These are phyloP conservation scores for Drymodes brunneopygia DNA, from an alignment of 2,113 vertebrate genomes.

Conservation along the genomic window DNA sequence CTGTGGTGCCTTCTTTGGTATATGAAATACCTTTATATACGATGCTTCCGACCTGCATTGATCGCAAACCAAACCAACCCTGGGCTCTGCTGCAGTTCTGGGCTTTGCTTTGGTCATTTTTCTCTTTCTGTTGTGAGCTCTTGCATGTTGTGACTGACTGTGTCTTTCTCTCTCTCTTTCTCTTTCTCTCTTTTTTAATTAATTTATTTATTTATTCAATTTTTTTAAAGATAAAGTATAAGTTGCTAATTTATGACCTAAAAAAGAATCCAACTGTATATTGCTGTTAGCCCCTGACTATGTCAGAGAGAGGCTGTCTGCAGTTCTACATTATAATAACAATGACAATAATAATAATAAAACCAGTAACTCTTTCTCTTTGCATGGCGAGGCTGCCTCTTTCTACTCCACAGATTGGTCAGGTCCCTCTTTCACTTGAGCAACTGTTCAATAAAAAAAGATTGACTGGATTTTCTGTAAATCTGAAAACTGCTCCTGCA, in stretches of 20 bases:
- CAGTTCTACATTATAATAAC: neutral
- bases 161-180: neutral
- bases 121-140: neutral
- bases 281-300: constrained; percentile 29
- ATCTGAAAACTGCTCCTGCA: neutral
- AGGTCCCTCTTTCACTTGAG: constrained; percentile 3
- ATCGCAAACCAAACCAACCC: constrained; percentile 52
- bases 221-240: constrained; percentile 26
- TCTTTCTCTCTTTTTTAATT: neutral
- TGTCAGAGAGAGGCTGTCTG: constrained; percentile 28
- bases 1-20: constrained; percentile 61
- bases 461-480: neutral
- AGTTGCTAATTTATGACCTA: constrained; percentile 54
- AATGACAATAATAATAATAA: neutral
- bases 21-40: constrained; percentile 32
- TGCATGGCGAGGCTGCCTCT: constrained; percentile 52
- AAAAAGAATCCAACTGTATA: neutral
- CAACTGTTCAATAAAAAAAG: neutral
- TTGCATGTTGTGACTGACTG: neutral
- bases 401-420: neutral
- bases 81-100: constrained; percentile 28
- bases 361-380: constrained; percentile 1
- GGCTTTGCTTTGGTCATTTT: constrained; percentile 45
- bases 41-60: constrained; percentile 51
- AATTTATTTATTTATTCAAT: constrained; percentile 29